phyloP scores from a whole-genome alignment of 1,140 invertebrate species.

The Eupristina koningsbergeri region DNA sequence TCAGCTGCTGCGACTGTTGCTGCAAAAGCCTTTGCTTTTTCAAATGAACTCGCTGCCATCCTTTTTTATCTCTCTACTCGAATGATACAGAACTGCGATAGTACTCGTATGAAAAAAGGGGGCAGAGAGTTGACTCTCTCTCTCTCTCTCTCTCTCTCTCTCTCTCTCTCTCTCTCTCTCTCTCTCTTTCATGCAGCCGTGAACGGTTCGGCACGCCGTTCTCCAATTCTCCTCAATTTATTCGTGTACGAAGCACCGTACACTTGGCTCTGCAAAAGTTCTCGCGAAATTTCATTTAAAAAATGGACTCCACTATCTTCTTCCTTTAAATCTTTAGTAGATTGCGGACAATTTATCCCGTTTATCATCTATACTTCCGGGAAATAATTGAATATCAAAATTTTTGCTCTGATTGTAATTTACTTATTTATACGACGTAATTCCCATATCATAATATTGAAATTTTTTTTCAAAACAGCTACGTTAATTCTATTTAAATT shows the following conservation, averaged over 20 bases:
- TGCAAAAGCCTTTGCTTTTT: not conserved
- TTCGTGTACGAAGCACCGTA: not conserved
- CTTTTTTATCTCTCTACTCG: too few relatives aligned
- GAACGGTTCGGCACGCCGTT: too few relatives aligned
- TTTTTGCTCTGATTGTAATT: not conserved
- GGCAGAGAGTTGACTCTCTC: not conserved
- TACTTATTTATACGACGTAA: too few relatives aligned
- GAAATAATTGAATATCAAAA: not conserved
- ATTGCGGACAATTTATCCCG: not conserved
- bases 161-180: not conserved
- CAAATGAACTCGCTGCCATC: not conserved
- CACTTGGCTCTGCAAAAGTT: not conserved
- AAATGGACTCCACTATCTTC: not conserved
- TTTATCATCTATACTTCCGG: not conserved
- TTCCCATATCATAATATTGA: too few relatives aligned
- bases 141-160: not conserved
- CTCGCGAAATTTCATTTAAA: slow-evolving; percentile 40
- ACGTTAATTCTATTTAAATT: not conserved
- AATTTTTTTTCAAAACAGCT: not conserved
- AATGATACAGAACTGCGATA: not conserved
- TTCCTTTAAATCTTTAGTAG: not conserved
- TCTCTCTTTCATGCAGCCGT: not conserved
- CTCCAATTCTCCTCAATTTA: not conserved
- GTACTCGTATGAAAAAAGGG: not conserved
- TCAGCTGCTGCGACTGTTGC: not conserved